Conservation (phyloP, 2,888 invertebrate species). For the Zaprionus obscuricornis region DNA sequence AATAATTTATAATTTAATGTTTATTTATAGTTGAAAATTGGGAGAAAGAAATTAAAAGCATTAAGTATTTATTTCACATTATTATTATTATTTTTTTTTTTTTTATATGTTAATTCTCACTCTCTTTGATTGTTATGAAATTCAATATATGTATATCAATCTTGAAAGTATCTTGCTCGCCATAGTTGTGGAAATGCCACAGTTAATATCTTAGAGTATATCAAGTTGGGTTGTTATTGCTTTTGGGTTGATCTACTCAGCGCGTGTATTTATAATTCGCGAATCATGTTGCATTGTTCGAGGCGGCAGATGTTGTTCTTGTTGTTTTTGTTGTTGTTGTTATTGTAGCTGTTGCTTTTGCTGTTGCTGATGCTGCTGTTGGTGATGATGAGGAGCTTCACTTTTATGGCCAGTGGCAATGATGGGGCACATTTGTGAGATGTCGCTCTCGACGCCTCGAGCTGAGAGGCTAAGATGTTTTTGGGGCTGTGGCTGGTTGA, state of each 20-base stretch:
- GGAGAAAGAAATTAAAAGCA: no score
- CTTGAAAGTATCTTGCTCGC: no score
- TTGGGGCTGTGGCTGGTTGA: neutral
- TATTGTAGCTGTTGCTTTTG: constrained; percentile 21
- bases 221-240: constrained; percentile 5
- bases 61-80: no score
- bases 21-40: neutral
- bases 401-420: constrained; percentile 73
- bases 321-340: constrained; percentile 21
- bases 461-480: no score
- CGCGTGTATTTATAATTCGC: constrained; percentile 80
- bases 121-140: no score
- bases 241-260: constrained; percentile 35
- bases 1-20: neutral
- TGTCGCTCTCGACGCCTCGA: constrained; percentile 45
- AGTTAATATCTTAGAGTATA: no score
- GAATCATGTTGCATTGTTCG: constrained; percentile 82
- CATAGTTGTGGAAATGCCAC: no score
- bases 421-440: constrained; percentile 69
- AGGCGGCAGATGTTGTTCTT: constrained; percentile 40
- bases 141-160: no score
- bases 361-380: constrained; percentile 31
- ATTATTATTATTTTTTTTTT: neutral
- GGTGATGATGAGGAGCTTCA: constrained; percentile 77
- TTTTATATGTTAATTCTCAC: no score